Conservation (phyloP, 1,140 invertebrate species). For the Diorhabda sublineata region DNA sequence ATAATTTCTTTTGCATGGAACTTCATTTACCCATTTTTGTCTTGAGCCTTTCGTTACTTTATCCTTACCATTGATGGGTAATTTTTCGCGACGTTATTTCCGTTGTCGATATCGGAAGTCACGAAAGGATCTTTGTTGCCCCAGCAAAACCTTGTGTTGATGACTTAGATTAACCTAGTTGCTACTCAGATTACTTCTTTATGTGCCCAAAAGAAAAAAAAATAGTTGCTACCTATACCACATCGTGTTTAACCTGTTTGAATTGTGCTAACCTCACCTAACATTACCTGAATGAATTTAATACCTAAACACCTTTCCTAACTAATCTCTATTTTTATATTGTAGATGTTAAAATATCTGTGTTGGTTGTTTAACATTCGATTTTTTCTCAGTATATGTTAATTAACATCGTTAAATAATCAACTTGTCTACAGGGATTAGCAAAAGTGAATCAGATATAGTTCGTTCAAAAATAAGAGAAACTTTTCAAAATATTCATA, state of each 20-base stretch:
- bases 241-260: background rate
- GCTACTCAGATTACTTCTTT: background rate
- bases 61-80: too few relatives aligned
- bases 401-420: background rate
- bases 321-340: background rate
- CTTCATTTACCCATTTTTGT: too few relatives aligned
- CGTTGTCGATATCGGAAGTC: background rate
- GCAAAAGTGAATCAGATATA: background rate
- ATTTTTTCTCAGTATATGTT: constrained; percentile 1
- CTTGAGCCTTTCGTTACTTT: too few relatives aligned
- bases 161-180: background rate
- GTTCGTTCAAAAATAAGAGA: background rate
- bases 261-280: background rate
- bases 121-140: background rate
- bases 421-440: background rate
- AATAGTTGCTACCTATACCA: background rate
- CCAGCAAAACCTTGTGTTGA: background rate
- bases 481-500: background rate
- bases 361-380: background rate
- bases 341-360: too few relatives aligned
- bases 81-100: too few relatives aligned
- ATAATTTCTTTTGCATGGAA: too few relatives aligned
- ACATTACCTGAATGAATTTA: background rate
- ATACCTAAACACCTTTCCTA: background rate
- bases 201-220: too few relatives aligned